Conservation (phyloP, 35 echinoderm and acorn worm genomes). For the Amphiura filiformis region DNA sequence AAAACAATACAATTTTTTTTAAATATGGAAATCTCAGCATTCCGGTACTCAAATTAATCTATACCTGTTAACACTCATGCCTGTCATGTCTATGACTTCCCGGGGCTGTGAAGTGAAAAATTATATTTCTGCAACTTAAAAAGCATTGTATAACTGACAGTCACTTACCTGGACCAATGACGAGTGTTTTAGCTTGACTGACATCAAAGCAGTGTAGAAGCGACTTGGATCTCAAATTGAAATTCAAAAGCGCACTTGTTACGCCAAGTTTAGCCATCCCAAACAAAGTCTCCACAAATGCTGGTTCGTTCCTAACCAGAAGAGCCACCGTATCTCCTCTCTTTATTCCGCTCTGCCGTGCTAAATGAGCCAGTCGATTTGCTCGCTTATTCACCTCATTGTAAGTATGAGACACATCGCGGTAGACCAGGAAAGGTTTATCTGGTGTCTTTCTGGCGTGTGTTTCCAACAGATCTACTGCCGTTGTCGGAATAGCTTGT, state of each 20-base stretch:
- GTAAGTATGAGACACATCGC: conserved; percentile 67
- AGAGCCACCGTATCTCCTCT: conserved; percentile 84
- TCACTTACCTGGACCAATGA: conserved; percentile 77
- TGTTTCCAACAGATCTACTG: conserved; percentile 74
- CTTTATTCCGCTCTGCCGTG: conserved; percentile 56
- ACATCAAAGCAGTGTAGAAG: conserved; percentile 84
- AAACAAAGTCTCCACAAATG: conserved; percentile 84
- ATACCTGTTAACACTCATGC: too few species aligned
- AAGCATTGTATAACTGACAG: too few species aligned
- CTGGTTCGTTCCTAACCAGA: conserved; percentile 82
- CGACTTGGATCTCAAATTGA: conserved; percentile 71
- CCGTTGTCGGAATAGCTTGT: conserved; percentile 55
- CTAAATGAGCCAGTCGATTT: conserved; percentile 61
- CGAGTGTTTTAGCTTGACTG: conserved; percentile 65
- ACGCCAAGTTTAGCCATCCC: conserved; percentile 91
- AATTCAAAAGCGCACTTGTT: conserved; percentile 89
- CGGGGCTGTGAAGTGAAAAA: too few species aligned
- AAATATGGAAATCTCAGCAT: too few species aligned
- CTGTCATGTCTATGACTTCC: too few species aligned
- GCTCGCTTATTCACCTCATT: conserved; percentile 64
- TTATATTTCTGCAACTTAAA: too few species aligned
- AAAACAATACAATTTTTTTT: too few species aligned
- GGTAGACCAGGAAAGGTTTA: conserved; percentile 75
- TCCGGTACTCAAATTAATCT: too few species aligned
- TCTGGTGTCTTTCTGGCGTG: conserved; percentile 59